These are phyloP conservation scores for Charadrius vociferus DNA, from an alignment of 2,113 vertebrate species.

Conservation along the genomic window DNA sequence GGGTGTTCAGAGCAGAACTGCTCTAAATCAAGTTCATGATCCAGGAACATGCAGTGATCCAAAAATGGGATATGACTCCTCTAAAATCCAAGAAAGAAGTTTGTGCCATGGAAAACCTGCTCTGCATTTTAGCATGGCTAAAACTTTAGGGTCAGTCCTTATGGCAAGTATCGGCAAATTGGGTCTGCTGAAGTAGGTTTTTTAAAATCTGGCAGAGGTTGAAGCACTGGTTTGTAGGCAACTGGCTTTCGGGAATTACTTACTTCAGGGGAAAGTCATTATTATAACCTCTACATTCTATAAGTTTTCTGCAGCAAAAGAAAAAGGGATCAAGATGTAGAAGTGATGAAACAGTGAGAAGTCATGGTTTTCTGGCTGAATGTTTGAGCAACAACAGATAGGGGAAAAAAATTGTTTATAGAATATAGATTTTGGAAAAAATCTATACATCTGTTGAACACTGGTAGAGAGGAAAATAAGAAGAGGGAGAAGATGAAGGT, in stretches of 20 bases:
- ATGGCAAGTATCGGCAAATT: background rate
- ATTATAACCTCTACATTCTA: background rate
- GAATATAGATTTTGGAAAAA: background rate
- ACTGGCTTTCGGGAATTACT: background rate
- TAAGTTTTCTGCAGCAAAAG: background rate
- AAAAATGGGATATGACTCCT: background rate
- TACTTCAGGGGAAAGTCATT: background rate
- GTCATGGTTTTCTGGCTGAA: background rate
- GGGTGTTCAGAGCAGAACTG: background rate
- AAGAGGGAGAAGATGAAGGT: background rate
- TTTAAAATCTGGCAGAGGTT: background rate
- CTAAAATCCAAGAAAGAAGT: background rate
- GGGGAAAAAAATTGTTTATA: background rate
- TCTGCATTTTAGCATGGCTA: background rate
- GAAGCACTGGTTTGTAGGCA: background rate
- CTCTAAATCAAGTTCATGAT: background rate
- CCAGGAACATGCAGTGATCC: background rate
- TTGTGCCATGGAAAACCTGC: background rate
- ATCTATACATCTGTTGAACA: background rate
- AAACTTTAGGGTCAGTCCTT: background rate
- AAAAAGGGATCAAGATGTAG: background rate
- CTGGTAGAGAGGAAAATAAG: background rate
- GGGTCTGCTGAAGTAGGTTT: background rate
- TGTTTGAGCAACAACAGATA: background rate
- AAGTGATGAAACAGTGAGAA: background rate